Evolutionary conservation across 2,113 vertebrate genomes (phyloP), one percentile per base, ranked within the genome.

Genomic region (Ochotona curzoniae): DNA sequence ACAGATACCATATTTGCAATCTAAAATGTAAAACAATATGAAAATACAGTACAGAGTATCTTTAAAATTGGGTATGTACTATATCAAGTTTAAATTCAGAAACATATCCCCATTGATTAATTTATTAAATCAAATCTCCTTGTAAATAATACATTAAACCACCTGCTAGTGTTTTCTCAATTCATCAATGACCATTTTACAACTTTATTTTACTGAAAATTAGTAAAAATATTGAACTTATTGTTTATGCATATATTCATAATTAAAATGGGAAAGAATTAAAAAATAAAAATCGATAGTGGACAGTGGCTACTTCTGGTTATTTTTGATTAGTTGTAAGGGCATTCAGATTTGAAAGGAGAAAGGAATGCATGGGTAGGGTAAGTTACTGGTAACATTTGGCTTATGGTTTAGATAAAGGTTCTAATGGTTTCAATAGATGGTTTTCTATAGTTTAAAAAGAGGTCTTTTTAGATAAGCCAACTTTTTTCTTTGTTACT

Each of bases 81-180:
- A 15, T 69, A 87, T 47, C 64, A 94, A 83, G 5, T 74, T 86
- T 75, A 90, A 93, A 44, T 67, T 87, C 64, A 85, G 38, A 92
- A 92, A 78, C 7, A 70, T 54, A 87, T 0, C 83, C 35, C 23
- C 38, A 8, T 92, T 87, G 81, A 85, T 70, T 74, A 69, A 63
- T n/a, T 75, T 35, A 61, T 44, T 71, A 94, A 88, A 93, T 63
- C 70, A 35, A 32, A 71, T 63, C n/a, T 44, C 38, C 2, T 90
- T 38, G 74, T 83, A 85, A 82, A 76, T 47, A 83, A 71, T 49
- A 84, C 20, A 70, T 25, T 93, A 69, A 87, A 94, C 47, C 75
- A 79, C 21, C 35, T 63, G 13, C 66, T 82, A 78, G 92, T 82
- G 12, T 82, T 85, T 63, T 67, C 78, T 9, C 73, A 91, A 35